Conservation (phyloP, 2,113 vertebrate species). For the Budorcas taxicolor region DNA sequence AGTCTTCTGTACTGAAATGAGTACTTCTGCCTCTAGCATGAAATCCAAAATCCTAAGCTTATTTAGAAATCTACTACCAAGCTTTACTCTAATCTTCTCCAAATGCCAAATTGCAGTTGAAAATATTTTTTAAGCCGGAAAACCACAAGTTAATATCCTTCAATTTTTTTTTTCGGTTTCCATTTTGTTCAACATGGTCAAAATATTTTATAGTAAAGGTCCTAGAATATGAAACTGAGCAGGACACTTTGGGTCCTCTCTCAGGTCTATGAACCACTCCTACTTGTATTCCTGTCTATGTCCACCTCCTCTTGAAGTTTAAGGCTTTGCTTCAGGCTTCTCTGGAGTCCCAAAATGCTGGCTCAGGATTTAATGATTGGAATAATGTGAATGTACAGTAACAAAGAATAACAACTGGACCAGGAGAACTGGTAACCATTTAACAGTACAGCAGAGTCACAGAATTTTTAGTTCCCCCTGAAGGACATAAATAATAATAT, state of each 20-base stretch:
- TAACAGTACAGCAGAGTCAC: not conserved
- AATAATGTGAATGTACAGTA: not conserved
- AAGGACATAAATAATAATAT: not conserved
- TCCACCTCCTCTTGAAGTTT: not conserved
- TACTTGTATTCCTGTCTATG: not conserved
- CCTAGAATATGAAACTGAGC: not conserved
- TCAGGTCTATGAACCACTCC: not conserved
- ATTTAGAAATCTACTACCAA: conserved; percentile 28
- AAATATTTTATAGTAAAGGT: conserved; percentile 33
- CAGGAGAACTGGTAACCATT: not conserved
- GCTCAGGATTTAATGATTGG: not conserved
- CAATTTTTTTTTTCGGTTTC: not conserved
- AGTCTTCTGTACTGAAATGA: not conserved
- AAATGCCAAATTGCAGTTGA: not conserved
- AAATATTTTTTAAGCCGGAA: conserved; percentile 2
- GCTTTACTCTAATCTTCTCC: not conserved
- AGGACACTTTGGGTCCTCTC: not conserved
- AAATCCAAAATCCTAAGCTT: conserved; percentile 39
- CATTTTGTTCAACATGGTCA: not conserved
- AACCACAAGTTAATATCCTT: not conserved
- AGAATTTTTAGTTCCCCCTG: not conserved
- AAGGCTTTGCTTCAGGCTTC: not conserved
- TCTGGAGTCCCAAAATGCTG: not conserved
- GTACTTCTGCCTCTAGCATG: not conserved
- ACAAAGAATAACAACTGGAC: not conserved